Evolutionary conservation across 2,113 vertebrate species (phyloP).

Genomic region (Notechis scutatus): DNA sequence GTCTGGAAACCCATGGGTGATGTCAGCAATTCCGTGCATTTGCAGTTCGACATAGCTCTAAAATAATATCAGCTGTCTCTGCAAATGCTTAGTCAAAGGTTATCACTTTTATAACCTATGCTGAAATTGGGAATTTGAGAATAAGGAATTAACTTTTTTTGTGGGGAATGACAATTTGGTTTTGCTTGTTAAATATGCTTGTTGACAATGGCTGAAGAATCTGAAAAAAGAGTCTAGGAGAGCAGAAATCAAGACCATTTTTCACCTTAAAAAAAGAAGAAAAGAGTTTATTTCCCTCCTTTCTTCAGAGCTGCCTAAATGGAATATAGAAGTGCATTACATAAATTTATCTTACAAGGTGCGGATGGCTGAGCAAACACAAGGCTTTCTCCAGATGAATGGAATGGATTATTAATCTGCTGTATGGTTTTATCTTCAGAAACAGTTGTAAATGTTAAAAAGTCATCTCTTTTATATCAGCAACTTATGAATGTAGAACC

Average conservation of each 20-base stretch:
- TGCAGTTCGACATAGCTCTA: not conserved
- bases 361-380: not conserved
- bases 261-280: not conserved
- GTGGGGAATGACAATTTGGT: not conserved
- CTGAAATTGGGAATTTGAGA: not conserved
- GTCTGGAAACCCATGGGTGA: not conserved
- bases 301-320: not conserved
- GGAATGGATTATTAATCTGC: not conserved
- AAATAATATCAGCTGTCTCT: not conserved
- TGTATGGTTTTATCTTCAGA: not conserved
- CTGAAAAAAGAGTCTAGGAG: not conserved
- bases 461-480: not conserved
- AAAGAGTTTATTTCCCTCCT: not conserved
- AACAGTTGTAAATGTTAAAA: not conserved
- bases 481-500: not conserved
- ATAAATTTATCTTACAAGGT: not conserved
- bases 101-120: not conserved
- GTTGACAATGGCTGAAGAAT: not conserved
- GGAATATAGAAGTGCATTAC: not conserved
- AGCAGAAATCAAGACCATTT: not conserved
- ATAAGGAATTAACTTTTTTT: not conserved
- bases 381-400: not conserved
- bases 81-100: not conserved
- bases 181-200: not conserved
- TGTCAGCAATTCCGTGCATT: not conserved